phyloP scores from a whole-genome alignment of 30 jellyfish, hydroid and myxozoan species.

The Aurelia aurita region DNA sequence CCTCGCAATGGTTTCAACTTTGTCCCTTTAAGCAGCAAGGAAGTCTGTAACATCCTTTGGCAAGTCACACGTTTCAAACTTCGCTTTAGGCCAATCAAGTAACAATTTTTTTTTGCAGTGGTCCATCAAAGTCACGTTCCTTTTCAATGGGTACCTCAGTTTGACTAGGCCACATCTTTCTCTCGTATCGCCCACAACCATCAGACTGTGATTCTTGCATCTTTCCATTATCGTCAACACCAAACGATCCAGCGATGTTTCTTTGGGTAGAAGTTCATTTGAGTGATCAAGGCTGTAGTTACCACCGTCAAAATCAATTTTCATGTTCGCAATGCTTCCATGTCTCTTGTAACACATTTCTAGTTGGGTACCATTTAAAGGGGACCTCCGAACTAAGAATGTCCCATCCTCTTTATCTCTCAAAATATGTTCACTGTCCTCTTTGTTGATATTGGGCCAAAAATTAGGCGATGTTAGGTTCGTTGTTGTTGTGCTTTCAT shows the following conservation, averaged over 20 bases:
- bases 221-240: conserved; percentile 14
- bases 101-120: conserved; percentile 38
- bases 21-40: background rate
- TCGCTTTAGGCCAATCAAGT: background rate
- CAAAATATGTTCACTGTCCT: conserved; percentile 18
- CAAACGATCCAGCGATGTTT: conserved; percentile 23
- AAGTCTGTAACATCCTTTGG: conserved; percentile 41
- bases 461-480: conserved; percentile 31
- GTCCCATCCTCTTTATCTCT: conserved; percentile 43
- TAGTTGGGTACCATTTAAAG: background rate
- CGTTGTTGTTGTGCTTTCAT: background rate
- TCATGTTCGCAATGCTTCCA: conserved; percentile 34
- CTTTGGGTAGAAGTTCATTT: conserved; percentile 34
- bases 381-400: conserved; percentile 9
- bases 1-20: too few relatives aligned
- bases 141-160: conserved; percentile 28
- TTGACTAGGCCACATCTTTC: conserved; percentile 17
- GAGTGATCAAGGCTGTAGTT: conserved; percentile 49
- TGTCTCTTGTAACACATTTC: conserved; percentile 39
- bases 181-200: conserved; percentile 41
- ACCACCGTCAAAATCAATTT: conserved; percentile 19
- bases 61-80: background rate
- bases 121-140: conserved; percentile 54
- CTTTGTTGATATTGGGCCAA: conserved; percentile 42
- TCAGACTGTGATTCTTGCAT: conserved; percentile 32